Base-by-base conservation (phyloP, 2,113 vertebrate genomes). In the Australoheros scitulus region DNA sequence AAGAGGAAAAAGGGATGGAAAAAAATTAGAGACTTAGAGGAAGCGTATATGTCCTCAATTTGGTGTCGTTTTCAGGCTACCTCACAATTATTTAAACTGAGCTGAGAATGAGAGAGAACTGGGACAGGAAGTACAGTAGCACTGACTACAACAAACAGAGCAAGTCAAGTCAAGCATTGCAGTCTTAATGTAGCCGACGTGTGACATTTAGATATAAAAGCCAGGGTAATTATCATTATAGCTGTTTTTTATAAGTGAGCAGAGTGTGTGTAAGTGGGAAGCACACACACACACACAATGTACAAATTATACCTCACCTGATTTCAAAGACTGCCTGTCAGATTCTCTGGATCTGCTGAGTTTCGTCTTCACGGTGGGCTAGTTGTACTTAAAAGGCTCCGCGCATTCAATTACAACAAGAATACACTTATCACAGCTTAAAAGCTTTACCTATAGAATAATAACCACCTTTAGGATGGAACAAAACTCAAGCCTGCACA, bases 181-280 rank as follows among this genome's bases (percentile, higher is more conserved):
- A 81, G 63, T 90, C 88, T 92, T 87, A 87, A 91, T 85, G 90
- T 84, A 92, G 88, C 84, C 64, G 78, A 81, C 83, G 83, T 84
- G 63, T 93, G 93, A 92, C 93, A 93, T 92, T 93, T 91, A 90
- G 81, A 92, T 83, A 32, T 55, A 83, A 90, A 92, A 92, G 88
- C 76, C 61, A 89, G 57, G 84, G 83, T 90, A 87, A 90, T 92
- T 92, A 92, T 90, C 88, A 91, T 90, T 83, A 72, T 81, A 78
- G 77, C 61, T 85, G 90, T 84, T 88, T 85, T 92, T 90, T 82
- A 72, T 18, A 84, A 90, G 80, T 77, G 52, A 81, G 63, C 77
- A 82, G 50, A 79, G 38, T 38, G 2, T 50, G 32, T 79, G 26
- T 29, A 72, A 10, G 17, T 63, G 34, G 64, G 6, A 72, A 75